phyloP scores from a whole-genome alignment of 2,113 vertebrate species.

The Poecile atricapillus region DNA sequence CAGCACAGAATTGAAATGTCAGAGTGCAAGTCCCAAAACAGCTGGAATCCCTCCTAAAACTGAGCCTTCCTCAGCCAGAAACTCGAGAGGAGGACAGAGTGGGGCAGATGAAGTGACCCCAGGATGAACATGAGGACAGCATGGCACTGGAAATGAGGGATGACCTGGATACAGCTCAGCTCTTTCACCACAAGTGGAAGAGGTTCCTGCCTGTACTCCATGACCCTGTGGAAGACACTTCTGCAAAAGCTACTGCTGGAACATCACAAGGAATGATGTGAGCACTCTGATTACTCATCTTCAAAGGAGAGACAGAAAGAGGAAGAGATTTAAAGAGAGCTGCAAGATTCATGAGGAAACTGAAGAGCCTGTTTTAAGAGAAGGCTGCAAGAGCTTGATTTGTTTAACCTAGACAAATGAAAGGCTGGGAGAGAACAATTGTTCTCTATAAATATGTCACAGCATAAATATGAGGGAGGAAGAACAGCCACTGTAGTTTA shows the following conservation, averaged over 20 bases:
- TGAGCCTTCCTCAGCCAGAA: background rate
- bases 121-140: background rate
- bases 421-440: slow-evolving; percentile 42
- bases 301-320: background rate
- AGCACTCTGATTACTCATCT: background rate
- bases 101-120: background rate
- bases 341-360: background rate
- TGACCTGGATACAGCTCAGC: background rate
- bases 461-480: slow-evolving; percentile 34
- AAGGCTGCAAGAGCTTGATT: slow-evolving; percentile 8
- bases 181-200: background rate
- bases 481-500: slow-evolving; percentile 42
- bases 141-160: background rate
- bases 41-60: background rate
- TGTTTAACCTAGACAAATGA: slow-evolving; percentile 60
- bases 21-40: background rate
- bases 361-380: background rate
- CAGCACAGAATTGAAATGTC: background rate
- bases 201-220: background rate
- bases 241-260: background rate
- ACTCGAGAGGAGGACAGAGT: background rate
- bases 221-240: background rate
- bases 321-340: background rate
- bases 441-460: slow-evolving; percentile 49
- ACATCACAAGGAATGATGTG: background rate